Percentiles rank a stretch among this genome's conserved stretches.
These are phyloP conservation scores for Pampusana beccarii DNA, from an alignment of 2,113 vertebrate genomes.

Conservation along the genomic window DNA sequence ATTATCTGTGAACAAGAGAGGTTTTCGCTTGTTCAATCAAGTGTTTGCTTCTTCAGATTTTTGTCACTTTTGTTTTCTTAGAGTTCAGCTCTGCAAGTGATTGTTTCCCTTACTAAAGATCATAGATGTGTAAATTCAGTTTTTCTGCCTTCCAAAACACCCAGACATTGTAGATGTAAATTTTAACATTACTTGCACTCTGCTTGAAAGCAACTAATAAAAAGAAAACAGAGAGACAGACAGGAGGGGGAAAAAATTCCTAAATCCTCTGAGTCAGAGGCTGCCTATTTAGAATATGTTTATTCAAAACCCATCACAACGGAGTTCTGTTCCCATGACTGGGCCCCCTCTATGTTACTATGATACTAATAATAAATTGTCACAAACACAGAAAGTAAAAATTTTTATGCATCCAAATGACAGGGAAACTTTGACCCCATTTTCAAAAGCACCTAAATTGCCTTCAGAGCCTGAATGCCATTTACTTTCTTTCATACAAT, in stretches of 20 bases:
- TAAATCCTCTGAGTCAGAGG: constrained; percentile 27
- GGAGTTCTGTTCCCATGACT: constrained; percentile 6
- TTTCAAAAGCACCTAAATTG: constrained; percentile 35
- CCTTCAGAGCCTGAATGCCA: background rate
- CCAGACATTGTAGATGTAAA: background rate
- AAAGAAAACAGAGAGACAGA: background rate
- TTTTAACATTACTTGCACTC: background rate
- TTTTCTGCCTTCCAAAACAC: background rate
- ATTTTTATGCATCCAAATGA: constrained; percentile 17
- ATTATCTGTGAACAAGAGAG: background rate
- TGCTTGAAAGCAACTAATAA: background rate
- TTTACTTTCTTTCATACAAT: background rate
- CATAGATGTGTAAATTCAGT: background rate
- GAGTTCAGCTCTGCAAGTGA: background rate
- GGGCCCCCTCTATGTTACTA: background rate
- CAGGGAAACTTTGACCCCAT: constrained; percentile 4
- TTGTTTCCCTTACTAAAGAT: background rate
- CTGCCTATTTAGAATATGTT: constrained; percentile 47
- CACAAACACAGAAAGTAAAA: constrained; percentile 19
- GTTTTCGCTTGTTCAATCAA: background rate
- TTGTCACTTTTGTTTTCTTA: background rate
- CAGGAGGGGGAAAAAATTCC: background rate
- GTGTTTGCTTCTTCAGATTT: background rate
- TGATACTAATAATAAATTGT: constrained; percentile 52
- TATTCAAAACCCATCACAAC: constrained; percentile 35